Conservation (phyloP, 2,797 vertebrate genomes). For the Hylomyscus alleni region DNA sequence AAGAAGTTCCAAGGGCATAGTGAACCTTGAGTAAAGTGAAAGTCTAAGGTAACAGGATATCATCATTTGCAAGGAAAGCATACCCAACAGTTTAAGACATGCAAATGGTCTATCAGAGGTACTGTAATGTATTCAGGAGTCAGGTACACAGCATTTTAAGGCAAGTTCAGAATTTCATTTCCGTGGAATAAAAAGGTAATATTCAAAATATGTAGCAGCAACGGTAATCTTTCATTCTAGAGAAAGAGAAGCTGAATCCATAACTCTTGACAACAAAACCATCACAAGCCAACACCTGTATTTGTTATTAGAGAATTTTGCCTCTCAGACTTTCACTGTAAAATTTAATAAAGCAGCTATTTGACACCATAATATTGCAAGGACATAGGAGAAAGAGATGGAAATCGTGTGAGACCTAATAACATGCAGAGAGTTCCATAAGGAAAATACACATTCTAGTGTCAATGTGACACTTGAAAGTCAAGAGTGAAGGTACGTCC, state of each 20-base stretch:
- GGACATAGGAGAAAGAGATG: constrained; percentile 66
- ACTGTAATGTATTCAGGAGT: constrained; percentile 60
- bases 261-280: constrained; percentile 20
- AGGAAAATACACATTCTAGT: constrained; percentile 79
- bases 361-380: constrained; percentile 79
- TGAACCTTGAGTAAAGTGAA: constrained; percentile 22
- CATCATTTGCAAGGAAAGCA: constrained; percentile 56
- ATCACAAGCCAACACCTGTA: constrained; percentile 24
- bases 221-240: constrained; percentile 57
- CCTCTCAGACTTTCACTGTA: constrained; percentile 57
- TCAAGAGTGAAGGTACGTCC: constrained; percentile 75
- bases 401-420: constrained; percentile 74
- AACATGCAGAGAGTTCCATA: constrained; percentile 72
- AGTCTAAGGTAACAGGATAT: constrained; percentile 54
- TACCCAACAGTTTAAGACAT: constrained; percentile 70
- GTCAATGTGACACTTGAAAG: constrained; percentile 70
- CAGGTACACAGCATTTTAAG: constrained; percentile 64
- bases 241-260: constrained; percentile 68
- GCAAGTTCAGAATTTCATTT: constrained; percentile 61
- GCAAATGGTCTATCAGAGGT: constrained; percentile 65
- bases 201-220: constrained; percentile 74
- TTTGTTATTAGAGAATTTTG: constrained; percentile 76
- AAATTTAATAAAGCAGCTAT: constrained; percentile 78
- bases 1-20: constrained; percentile 64
- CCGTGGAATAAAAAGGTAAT: constrained; percentile 68